Evolutionary conservation across 2,888 invertebrate genomes (phyloP).

Genomic region (Quadroppia sp.): DNA sequence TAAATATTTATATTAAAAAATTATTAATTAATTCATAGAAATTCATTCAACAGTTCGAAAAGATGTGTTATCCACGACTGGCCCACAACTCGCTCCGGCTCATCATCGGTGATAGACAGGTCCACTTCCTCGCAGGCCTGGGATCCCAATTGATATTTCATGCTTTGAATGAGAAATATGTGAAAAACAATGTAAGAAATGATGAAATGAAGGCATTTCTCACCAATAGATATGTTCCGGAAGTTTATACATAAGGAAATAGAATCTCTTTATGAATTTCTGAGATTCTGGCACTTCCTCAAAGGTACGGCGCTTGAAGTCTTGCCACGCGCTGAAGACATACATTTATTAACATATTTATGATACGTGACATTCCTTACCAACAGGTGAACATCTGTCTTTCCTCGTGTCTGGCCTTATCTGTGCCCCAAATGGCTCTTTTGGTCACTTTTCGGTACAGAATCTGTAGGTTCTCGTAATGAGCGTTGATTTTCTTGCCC

Average conservation of each 20-base stretch:
- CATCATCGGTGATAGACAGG: neutral
- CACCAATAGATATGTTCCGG: neutral
- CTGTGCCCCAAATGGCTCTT: neutral
- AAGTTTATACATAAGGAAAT: neutral
- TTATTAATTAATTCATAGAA: neutral
- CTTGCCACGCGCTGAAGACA: neutral
- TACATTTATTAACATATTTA: neutral
- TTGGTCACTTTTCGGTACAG: neutral
- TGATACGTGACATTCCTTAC: neutral
- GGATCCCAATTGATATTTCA: neutral
- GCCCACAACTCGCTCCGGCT: neutral
- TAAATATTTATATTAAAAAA: neutral
- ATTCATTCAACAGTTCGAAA: neutral
- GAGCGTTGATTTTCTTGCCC: neutral
- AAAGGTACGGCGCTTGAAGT: neutral
- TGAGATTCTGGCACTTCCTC: constrained; percentile 20
- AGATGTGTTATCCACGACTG: neutral
- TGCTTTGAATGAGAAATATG: neutral
- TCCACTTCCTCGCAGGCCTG: neutral
- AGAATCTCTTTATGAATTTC: neutral
- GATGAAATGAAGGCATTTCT: no score
- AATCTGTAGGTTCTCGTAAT: neutral
- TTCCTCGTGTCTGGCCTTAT: neutral
- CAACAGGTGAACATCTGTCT: constrained; percentile 13
- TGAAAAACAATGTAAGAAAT: neutral